Base-by-base conservation (phyloP, 2,888 invertebrate species). In the Leptura quadrifasciata region DNA sequence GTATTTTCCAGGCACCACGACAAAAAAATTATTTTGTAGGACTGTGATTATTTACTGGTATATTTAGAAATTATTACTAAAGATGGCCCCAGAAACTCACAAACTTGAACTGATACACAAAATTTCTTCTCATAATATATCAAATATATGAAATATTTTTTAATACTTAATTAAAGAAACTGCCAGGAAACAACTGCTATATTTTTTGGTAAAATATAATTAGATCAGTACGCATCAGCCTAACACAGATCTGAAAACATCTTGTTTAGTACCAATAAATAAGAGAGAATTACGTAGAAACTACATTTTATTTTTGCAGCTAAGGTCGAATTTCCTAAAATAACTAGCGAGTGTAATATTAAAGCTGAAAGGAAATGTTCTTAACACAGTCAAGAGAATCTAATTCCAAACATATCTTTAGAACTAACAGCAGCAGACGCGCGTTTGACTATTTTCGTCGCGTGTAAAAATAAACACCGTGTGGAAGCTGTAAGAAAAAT, bases 401-500 rank as follows among this genome's bases (percentile, higher is more conserved):
- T 86, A 86, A 87, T 87, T 87, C 87, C 87, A 86, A 87, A 87
- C 87, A 86, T 83, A 86, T 82, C 83, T 81, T 86, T 76, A 55
- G 77, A 76, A 67, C 65, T 72, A 60, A 61, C 67, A 60, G 68
- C 63, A 72, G 72, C 79, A 76, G 76, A 85, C 85, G 84, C 85
- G 84, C 84, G 84, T 87, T 86, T 86, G 83, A 85, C 87, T 87
- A 87, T 87, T 87, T 87, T 86, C 84, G 87, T 86, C 83, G 76
- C 80, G 77, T 70, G 83, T 84, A 84, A 85, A 87, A 87, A 87
- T 87, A 87, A 85, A 85, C 81, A 79, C 76, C 75, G 77, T 79
- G 81, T 79, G 79, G 75, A 74, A 75, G 79, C 78, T 75, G 77
- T 72, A 75, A 70, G 76, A 79, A 80, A 80, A 80, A 79, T 76